Conservation (phyloP, 2,888 invertebrate genomes). For the Smittia aterrima region DNA sequence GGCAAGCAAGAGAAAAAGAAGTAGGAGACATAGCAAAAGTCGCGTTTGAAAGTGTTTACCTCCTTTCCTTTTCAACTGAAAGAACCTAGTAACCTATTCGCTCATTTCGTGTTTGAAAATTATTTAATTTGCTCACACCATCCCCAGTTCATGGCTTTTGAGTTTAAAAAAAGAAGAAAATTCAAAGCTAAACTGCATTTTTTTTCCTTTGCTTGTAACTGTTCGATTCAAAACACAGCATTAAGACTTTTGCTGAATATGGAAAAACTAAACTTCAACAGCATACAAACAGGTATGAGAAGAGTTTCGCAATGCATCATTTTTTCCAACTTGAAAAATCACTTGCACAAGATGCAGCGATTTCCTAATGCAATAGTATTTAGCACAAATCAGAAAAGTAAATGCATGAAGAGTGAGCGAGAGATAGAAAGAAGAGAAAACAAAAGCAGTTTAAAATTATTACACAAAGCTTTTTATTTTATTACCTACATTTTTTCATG, state of each 20-base stretch:
- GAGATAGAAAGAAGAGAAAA: slow-evolving; percentile 5
- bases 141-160: slow-evolving; percentile 9
- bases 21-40: slow-evolving; percentile 9
- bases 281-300: slow-evolving; percentile 38
- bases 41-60: slow-evolving; percentile 4
- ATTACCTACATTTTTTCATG: too few species aligned
- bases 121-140: slow-evolving; percentile 23
- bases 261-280: neutral
- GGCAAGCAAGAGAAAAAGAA: neutral
- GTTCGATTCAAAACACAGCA: slow-evolving; percentile 14
- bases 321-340: slow-evolving; percentile 28
- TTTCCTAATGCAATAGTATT: slow-evolving; percentile 37
- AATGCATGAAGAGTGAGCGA: slow-evolving; percentile 5
- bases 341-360: slow-evolving; percentile 39
- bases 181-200: neutral
- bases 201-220: neutral
- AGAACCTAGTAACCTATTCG: slow-evolving; percentile 30
- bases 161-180: neutral
- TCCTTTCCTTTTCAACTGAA: neutral
- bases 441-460: too few species aligned
- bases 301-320: slow-evolving; percentile 32
- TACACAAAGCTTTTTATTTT: too few species aligned
- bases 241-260: neutral
- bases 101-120: neutral
- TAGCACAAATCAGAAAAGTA: slow-evolving; percentile 6